Evolutionary conservation across 2,113 vertebrate species (phyloP), one percentile per base, ranked within the genome.

Genomic region (Cathartes aura): DNA sequence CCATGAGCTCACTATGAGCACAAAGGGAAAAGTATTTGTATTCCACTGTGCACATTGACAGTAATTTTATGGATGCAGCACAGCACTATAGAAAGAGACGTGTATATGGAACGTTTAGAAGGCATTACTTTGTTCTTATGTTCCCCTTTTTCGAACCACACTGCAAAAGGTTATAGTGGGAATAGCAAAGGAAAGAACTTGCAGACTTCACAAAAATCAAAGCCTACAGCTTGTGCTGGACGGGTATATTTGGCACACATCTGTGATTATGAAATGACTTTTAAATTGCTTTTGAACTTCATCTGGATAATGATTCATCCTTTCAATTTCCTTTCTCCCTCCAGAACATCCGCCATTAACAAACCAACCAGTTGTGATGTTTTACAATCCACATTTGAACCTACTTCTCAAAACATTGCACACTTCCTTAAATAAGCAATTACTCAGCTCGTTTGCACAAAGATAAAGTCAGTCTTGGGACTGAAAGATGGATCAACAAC

Each of bases 261-360:
- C 21, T 60, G 38, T 29, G 72, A 76, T 97, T 98, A 92, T 62
- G 89, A 95, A 98, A 96, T 68, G 4, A 42, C 56, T 87, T 96
- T 94, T 45, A 91, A 84, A 79, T 90, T 58, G 34, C 63, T 96
- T 92, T 95, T 82, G 90, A 95, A 89, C 75, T 82, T 92, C 63
- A 50, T 93, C n/a, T 80, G 75, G 43, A 68, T 91, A 74, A 68
- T 78, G 56, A 89, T 94, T 89, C 76, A 90, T 79, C 63, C 30
- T 93, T 95, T 95, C 5, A 32, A 67, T 76, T 98, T 97, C 90
- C 40, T 43, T 92, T 95, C 43, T 55, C 40, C 52, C 11, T 79
- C 53, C 32, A 85, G 36, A 92, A 91, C 63, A 93, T 85, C 56
- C 0, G 0, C 89, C 70, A 60, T 72, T 91, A 96, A 89, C 87